Conservation (phyloP, 2,113 vertebrate genomes). For the Phodopus roborovskii region DNA sequence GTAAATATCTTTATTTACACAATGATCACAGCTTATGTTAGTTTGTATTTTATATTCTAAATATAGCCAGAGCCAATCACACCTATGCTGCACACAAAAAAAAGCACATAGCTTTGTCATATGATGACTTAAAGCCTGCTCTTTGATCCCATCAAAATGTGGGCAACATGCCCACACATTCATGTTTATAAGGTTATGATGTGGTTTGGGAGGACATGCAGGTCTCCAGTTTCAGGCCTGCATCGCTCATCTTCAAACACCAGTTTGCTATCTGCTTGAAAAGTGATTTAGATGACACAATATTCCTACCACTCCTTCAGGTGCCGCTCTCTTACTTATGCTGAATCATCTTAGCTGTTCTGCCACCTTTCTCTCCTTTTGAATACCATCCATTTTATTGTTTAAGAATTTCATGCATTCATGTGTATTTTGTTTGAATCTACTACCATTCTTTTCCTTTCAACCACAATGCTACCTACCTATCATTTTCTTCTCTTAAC, state of each 20-base stretch:
- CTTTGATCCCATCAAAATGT: constrained; percentile 45
- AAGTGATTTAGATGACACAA: not conserved
- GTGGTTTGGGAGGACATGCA: not conserved
- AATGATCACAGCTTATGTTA: constrained; percentile 60
- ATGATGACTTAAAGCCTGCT: constrained; percentile 49
- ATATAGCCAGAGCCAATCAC: constrained; percentile 51
- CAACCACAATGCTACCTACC: too few relatives aligned
- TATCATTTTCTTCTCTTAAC: not conserved
- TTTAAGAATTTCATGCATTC: not conserved
- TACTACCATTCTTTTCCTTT: not conserved
- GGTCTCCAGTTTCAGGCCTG: not conserved
- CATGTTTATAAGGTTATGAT: not conserved
- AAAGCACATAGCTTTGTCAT: constrained; percentile 59
- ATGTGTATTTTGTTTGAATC: not conserved
- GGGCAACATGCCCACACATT: constrained; percentile 16
- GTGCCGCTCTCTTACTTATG: not conserved
- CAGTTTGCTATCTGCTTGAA: not conserved
- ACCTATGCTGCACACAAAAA: constrained; percentile 54
- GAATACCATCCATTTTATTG: not conserved
- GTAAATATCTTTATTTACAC: constrained; percentile 59
- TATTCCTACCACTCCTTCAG: not conserved
- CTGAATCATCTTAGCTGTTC: not conserved
- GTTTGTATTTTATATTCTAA: constrained; percentile 52
- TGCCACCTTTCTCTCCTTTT: not conserved
- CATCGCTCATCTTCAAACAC: too few relatives aligned